phyloP scores from a whole-genome alignment of 1,140 invertebrate genomes.

The Zaprionus tsacasi region DNA sequence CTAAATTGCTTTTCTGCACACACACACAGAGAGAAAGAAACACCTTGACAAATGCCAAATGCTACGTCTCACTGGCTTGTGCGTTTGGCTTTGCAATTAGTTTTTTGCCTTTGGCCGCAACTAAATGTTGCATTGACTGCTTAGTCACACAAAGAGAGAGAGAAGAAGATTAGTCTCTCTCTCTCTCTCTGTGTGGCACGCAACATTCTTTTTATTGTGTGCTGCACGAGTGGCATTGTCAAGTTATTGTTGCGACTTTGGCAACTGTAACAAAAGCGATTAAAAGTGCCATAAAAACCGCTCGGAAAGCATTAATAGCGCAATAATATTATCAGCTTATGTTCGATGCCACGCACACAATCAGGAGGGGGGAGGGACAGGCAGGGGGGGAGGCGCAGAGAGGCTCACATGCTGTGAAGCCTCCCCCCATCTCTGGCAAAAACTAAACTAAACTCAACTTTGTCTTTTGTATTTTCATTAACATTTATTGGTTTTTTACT shows the following conservation, averaged over 20 bases:
- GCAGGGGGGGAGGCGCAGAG: neutral
- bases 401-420: slow-evolving; percentile 16
- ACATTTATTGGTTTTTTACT: slow-evolving; percentile 83
- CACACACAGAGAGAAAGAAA: slow-evolving; percentile 30
- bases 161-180: slow-evolving; percentile 16
- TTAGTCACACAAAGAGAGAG: slow-evolving; percentile 41
- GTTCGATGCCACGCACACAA: slow-evolving; percentile 70
- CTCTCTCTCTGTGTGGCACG: slow-evolving; percentile 39
- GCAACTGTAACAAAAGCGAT: slow-evolving; percentile 82
- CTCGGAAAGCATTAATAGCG: slow-evolving; percentile 75
- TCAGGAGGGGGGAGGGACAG: neutral
- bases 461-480: slow-evolving; percentile 82
- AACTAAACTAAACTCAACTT: slow-evolving; percentile 62
- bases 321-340: slow-evolving; percentile 83
- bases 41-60: slow-evolving; percentile 3
- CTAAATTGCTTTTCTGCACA: slow-evolving; percentile 79
- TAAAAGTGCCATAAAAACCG: slow-evolving; percentile 81
- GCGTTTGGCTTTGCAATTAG: slow-evolving; percentile 82
- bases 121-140: slow-evolving; percentile 72
- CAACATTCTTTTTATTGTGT: slow-evolving; percentile 72
- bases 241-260: slow-evolving; percentile 78
- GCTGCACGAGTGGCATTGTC: slow-evolving; percentile 52
- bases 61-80: slow-evolving; percentile 45
- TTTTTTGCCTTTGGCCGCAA: slow-evolving; percentile 64
- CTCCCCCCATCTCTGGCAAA: too few species aligned